Evolutionary conservation across 1,140 invertebrate species (phyloP).

Genomic region (Eufriesea mexicana): DNA sequence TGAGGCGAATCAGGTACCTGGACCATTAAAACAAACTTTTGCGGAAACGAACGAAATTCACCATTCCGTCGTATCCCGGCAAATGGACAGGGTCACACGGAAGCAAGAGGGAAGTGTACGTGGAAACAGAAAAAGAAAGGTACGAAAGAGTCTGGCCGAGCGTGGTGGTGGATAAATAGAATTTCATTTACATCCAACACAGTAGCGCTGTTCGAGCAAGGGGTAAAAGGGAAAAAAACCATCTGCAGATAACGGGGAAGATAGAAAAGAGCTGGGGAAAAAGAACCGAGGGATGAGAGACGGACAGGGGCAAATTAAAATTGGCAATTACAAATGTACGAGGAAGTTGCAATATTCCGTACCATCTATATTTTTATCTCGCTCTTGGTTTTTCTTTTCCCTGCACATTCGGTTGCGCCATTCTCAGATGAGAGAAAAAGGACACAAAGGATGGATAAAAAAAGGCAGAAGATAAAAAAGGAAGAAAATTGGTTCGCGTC

Average conservation of each 20-base stretch:
- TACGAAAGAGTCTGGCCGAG: background rate
- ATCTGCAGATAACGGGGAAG: background rate
- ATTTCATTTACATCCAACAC: conserved; percentile 46
- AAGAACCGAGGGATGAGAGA: background rate
- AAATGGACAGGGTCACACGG: background rate
- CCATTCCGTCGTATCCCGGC: background rate
- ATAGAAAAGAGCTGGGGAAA: background rate
- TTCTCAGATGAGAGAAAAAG: conserved; percentile 36
- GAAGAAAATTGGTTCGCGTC: conserved; percentile 51
- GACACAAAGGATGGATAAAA: conserved; percentile 6
- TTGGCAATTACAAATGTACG: conserved; percentile 37
- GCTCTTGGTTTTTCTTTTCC: background rate
- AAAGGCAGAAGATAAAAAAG: conserved; percentile 4
- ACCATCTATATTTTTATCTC: conserved; percentile 5
- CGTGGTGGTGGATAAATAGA: conserved; percentile 39
- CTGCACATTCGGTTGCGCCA: background rate
- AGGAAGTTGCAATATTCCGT: conserved; percentile 28
- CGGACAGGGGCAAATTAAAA: conserved; percentile 31
- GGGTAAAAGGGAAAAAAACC: background rate
- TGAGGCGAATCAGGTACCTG: background rate
- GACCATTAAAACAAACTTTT: conserved; percentile 19
- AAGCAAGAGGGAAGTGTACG: background rate
- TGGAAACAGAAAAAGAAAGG: background rate
- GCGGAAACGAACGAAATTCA: background rate
- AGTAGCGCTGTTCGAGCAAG: background rate